phyloP scores from a whole-genome alignment of 2,888 invertebrate genomes.

The Chaitophorus viminalis region DNA sequence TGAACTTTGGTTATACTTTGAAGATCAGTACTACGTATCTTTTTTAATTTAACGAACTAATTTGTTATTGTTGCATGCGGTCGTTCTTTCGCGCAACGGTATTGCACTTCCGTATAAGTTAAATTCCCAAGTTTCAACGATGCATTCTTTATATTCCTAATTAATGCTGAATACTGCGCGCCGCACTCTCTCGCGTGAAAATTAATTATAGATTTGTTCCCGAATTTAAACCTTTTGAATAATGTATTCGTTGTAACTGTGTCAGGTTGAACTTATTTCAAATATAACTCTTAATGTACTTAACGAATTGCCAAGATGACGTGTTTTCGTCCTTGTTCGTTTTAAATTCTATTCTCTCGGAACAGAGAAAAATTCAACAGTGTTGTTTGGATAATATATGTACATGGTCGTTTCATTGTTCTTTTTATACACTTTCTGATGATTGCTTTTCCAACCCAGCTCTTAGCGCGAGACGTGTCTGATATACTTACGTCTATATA shows the following conservation, averaged over 20 bases:
- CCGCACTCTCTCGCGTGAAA: neutral
- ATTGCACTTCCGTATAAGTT: too few species aligned
- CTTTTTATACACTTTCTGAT: slow-evolving; percentile 14
- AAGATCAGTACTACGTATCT: too few species aligned
- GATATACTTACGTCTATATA: neutral
- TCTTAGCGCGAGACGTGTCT: slow-evolving; percentile 24
- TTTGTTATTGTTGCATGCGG: neutral
- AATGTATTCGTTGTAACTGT: slow-evolving; percentile 7
- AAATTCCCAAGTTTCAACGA: neutral
- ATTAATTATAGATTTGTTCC: slow-evolving; percentile 36
- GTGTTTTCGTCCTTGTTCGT: neutral
- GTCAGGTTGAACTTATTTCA: slow-evolving; percentile 13
- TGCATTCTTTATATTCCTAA: neutral
- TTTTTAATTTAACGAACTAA: too few species aligned
- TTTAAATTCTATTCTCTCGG: slow-evolving; percentile 33
- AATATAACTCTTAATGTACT: slow-evolving; percentile 22
- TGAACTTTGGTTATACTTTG: too few species aligned
- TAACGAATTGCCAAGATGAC: slow-evolving; percentile 20
- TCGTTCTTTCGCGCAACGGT: neutral
- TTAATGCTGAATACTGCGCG: neutral
- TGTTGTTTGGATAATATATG: neutral
- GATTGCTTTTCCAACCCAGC: slow-evolving; percentile 24
- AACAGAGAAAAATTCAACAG: neutral
- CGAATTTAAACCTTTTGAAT: slow-evolving; percentile 13
- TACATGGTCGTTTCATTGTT: neutral